Evolutionary conservation across 2,113 vertebrate genomes (phyloP), one percentile per base, ranked within the genome.

Genomic region (Porphyrio hochstetteri): DNA sequence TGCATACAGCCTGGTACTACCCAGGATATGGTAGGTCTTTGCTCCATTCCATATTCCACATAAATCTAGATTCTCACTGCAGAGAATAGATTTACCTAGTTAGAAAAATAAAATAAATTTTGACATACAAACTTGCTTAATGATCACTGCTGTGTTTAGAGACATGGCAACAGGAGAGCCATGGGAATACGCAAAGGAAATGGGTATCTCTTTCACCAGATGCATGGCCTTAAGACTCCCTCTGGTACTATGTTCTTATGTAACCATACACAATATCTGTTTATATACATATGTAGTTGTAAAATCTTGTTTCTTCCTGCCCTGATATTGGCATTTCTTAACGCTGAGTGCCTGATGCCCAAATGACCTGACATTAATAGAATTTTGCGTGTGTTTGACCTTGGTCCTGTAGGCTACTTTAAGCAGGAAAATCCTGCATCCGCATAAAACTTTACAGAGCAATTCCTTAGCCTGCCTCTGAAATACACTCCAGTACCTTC

Each of bases 1-100:
- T 0, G 1, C 14, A 29, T 38, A 20, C 6, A 77, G 42, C 8
- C 38, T 38, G 31, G 13, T 10, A 5, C 19, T 18, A 56, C 18
- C n/a, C 50, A 11, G 24, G 67, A 72, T 20, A 36, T 1, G 33
- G 14, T 63, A 70, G 50, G 12, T 15, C 63, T 36, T 19, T 9
- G 23, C 40, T 82, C 27, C 21, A 23, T 77, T 87, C 16, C 17
- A 15, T 59, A 1, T 53, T 78, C 38, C 33, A 29, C 20, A 20
- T 4, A 57, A 35, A 57, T 60, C 16, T 57, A 76, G 17, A 65
- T 40, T 90, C 16, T 90, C 67, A 82, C 16, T 28, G 18, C 24
- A 55, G 14, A 70, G 15, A 65, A 65, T 8, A 60, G 28, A 36
- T 72, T 63, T 69, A 31, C 20, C 25, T 36, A 46, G 10, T 33